Percentiles rank a stretch among this genome's conserved stretches.
These are phyloP conservation scores for Didymodactylos carnosus DNA, from an alignment of 2,888 invertebrate species.

Conservation along the genomic window DNA sequence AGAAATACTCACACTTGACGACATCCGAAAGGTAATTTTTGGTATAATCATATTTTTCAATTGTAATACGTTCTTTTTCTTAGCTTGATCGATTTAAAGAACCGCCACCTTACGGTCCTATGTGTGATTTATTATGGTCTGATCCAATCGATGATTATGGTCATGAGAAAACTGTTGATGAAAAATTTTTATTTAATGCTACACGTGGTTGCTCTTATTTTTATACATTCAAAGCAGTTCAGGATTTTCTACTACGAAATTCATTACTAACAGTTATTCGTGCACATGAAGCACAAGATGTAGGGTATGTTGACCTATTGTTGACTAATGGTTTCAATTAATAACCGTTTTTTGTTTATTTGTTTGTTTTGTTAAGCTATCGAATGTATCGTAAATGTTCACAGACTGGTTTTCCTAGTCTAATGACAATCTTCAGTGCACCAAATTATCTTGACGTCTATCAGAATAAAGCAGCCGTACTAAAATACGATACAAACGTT, in stretches of 20 bases:
- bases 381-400: constrained; percentile 2
- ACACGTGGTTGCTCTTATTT: constrained; percentile 6
- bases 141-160: constrained; percentile 4
- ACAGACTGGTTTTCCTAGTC: constrained; percentile 2
- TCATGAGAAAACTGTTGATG: neutral
- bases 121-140: constrained; percentile 13
- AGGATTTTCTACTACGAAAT: constrained; percentile 5
- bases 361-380: no score
- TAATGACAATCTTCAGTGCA: constrained; percentile 9
- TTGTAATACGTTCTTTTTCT: neutral
- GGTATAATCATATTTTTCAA: no score
- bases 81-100: constrained; percentile 5
- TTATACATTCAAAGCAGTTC: constrained; percentile 3
- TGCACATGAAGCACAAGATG: constrained; percentile 11
- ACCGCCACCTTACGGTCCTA: constrained; percentile 1
- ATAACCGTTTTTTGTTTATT: no score
- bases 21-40: neutral
- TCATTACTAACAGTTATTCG: constrained; percentile 1
- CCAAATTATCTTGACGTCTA: constrained; percentile 14
- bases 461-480: constrained; percentile 10
- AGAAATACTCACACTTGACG: neutral
- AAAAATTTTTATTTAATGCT: constrained; percentile 3
- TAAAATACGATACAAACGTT: neutral
- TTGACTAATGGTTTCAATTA: no score
- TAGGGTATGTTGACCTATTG: no score